phyloP scores from a whole-genome alignment of 2,797 vertebrate genomes.

The Diplodus sargus region DNA sequence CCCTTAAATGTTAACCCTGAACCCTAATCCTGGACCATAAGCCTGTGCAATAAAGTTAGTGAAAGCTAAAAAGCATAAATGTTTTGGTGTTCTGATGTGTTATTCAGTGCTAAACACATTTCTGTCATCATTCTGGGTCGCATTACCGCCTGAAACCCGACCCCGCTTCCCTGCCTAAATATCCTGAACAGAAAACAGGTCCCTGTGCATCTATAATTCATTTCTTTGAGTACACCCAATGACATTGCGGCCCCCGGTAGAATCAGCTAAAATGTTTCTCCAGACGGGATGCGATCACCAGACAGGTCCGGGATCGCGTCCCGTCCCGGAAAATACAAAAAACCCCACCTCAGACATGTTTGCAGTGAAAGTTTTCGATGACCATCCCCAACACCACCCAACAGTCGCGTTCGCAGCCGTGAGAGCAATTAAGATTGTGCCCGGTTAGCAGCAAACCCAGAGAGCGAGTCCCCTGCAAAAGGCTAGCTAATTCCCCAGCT shows the following conservation, averaged over 20 bases:
- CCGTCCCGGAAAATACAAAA: slow-evolving; percentile 26
- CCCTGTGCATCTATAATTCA: slow-evolving; percentile 70
- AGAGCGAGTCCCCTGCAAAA: slow-evolving; percentile 45
- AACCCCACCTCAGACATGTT: slow-evolving; percentile 3
- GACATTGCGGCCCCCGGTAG: slow-evolving; percentile 43
- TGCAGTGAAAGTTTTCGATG: slow-evolving; percentile 45
- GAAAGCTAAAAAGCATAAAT: not conserved
- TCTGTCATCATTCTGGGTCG: slow-evolving; percentile 33
- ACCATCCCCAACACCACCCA: slow-evolving; percentile 11
- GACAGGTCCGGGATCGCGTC: slow-evolving; percentile 29
- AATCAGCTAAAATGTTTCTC: slow-evolving; percentile 58
- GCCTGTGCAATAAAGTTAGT: too few relatives aligned
- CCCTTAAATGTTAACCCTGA: too few relatives aligned
- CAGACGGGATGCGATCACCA: slow-evolving; percentile 48
- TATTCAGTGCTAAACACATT: slow-evolving; percentile 5
- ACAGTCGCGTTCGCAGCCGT: not conserved
- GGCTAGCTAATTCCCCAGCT: slow-evolving; percentile 73
- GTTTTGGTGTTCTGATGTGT: not conserved
- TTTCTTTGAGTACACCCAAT: slow-evolving; percentile 50
- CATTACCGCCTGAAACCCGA: slow-evolving; percentile 49
- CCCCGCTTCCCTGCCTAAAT: slow-evolving; percentile 50
- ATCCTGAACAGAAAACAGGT: slow-evolving; percentile 34
- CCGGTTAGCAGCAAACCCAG: slow-evolving; percentile 20
- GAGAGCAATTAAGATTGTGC: slow-evolving; percentile 35
- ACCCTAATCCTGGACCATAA: too few relatives aligned